Base-by-base conservation (phyloP, 2,797 vertebrate species). In the Chlorospingus flavigularis region DNA sequence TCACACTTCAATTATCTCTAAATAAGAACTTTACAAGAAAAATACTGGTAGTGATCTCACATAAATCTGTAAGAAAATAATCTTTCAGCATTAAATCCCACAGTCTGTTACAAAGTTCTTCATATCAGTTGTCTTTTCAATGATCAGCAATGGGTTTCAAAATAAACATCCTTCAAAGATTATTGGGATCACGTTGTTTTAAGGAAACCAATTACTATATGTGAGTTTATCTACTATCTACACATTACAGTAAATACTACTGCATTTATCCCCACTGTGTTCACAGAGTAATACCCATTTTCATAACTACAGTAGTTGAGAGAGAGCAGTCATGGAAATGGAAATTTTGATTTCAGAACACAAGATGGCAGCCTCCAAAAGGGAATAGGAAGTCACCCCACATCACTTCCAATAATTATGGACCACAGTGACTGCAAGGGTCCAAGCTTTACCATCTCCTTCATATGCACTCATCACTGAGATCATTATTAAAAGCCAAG, bases 351-450 rank as follows among this genome's bases (percentile, higher is more conserved):
- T 24, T 78, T 91, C 78, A 86, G 94, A 91, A 96, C 95, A 96
- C 89, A 96, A 97, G 96, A 96, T 96, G 92, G 94, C 96, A 96
- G 95, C 94, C 94, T 96, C 81, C 73, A 94, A 94, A 96, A 96
- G 81, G 84, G 65, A 94, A 96, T 83, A 78, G 75, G 68, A 86
- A 72, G 21, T 30, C 24, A 84, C 68, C 50, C 61, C 57, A 91
- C 40, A 67, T 23, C 18, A n/a, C 31, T 74, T 89, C 25, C 72
- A 72, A 40, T 3, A 47, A 11, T 43, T 67, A 21, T 0, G 0
- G 25, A 39, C 16, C 19, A 21, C 8, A 65, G n/a, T 17, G 11
- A 40, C 18, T 47, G 9, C 28, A 70, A 23, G n/a, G 42, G 23
- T 43, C 30, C 21, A 45, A 86, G 65, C 9, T 35, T 54, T 9